phyloP scores from a whole-genome alignment of 2,888 invertebrate genomes.

The Archips xylosteana region DNA sequence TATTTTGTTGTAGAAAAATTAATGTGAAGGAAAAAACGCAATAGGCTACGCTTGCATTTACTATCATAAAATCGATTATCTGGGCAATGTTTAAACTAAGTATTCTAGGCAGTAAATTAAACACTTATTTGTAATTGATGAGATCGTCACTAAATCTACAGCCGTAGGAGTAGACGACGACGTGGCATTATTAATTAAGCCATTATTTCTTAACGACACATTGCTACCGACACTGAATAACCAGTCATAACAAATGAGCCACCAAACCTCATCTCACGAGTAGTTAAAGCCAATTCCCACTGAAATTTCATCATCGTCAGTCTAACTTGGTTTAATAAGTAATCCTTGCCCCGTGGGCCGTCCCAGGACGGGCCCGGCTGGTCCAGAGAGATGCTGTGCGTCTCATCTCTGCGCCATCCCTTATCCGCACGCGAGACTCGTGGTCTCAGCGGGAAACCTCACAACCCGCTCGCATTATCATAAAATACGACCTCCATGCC shows the following conservation, averaged over 20 bases:
- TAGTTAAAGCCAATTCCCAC: slow-evolving; percentile 83
- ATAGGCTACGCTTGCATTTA: too few relatives aligned
- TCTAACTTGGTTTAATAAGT: slow-evolving; percentile 82
- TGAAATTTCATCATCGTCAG: slow-evolving; percentile 85
- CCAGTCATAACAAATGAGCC: slow-evolving; percentile 70
- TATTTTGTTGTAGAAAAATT: too few relatives aligned
- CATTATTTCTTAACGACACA: slow-evolving; percentile 5
- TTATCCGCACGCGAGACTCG: slow-evolving; percentile 64
- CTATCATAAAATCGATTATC: too few relatives aligned
- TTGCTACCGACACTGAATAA: slow-evolving; percentile 11
- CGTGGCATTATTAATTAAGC: background rate
- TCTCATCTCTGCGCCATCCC: slow-evolving; percentile 74
- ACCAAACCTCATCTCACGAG: slow-evolving; percentile 76
- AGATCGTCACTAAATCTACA: too few relatives aligned
- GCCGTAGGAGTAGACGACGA: background rate
- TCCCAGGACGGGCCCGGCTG: slow-evolving; percentile 69
- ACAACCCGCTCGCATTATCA: slow-evolving; percentile 64
- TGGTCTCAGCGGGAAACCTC: slow-evolving; percentile 77
- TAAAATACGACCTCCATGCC: slow-evolving; percentile 55
- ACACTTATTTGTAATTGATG: too few relatives aligned
- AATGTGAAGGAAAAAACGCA: too few relatives aligned
- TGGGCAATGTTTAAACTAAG: too few relatives aligned
- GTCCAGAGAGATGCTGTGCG: slow-evolving; percentile 75
- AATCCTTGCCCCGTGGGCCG: slow-evolving; percentile 76
- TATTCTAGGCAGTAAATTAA: too few relatives aligned